A percentile compares a stretch with the other conserved stretches of the same genome.
phyloP scores from a whole-genome alignment of 2,113 vertebrate genomes.

The Glareola pratincola region DNA sequence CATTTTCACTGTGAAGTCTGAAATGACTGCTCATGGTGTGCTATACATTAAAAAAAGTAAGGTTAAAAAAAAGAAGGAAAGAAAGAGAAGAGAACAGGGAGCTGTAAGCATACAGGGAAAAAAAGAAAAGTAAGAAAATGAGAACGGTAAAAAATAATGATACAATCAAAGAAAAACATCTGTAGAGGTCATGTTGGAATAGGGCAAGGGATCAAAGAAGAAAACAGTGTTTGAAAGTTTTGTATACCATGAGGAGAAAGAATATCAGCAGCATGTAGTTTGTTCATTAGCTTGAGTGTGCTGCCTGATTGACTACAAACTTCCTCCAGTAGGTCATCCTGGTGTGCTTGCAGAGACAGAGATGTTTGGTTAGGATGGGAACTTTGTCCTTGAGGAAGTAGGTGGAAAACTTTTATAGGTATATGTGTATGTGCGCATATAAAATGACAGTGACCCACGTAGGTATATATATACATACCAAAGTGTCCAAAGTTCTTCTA shows the following conservation, averaged over 20 bases:
- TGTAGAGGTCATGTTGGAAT: not conserved
- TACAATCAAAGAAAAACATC: not conserved
- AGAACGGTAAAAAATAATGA: not conserved
- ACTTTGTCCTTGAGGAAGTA: not conserved
- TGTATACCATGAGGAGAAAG: not conserved
- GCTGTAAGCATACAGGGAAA: not conserved
- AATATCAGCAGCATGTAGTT: not conserved
- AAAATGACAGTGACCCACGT: not conserved
- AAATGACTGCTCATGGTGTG: not conserved
- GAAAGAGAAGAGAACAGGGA: not conserved
- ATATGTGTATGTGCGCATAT: accelerated
- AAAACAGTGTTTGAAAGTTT: not conserved
- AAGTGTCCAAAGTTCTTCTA: not conserved
- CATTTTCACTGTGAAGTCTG: not conserved
- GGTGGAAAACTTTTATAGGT: not conserved
- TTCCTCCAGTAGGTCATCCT: not conserved
- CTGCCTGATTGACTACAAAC: not conserved
- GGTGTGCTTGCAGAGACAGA: not conserved
- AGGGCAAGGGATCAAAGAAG: not conserved
- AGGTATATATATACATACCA: accelerated
- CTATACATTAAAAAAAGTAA: not conserved
- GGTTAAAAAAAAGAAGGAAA: not conserved
- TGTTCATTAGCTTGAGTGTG: not conserved
- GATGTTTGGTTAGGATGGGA: not conserved
- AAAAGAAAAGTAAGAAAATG: not conserved